Conservation (phyloP, 2,888 invertebrate genomes). For the Aspidapion aeneum region DNA sequence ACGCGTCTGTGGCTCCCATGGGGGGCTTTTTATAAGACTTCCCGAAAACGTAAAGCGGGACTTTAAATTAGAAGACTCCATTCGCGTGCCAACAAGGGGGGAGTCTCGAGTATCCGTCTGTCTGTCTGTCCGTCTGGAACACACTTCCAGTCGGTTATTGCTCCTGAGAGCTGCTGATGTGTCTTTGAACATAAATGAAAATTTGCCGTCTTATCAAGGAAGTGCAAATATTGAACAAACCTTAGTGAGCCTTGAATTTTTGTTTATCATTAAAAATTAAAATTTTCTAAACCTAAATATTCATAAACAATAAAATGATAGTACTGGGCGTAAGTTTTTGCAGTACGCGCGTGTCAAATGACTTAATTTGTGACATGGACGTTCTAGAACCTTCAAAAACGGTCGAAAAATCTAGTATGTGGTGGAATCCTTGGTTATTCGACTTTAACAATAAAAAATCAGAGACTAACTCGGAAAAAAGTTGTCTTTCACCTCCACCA, state of each 20-base stretch:
- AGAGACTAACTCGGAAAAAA: slow-evolving; percentile 1
- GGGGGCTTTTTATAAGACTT: no score
- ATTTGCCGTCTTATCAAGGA: no score
- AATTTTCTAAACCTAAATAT: no score
- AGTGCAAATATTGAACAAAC: no score
- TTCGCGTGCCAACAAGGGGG: no score
- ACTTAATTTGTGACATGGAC: neutral
- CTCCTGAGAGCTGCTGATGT: no score
- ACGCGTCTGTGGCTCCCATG: neutral
- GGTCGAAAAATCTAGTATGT: slow-evolving; percentile 4
- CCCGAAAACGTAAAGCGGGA: no score
- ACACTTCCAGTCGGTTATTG: neutral
- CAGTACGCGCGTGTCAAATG: slow-evolving; percentile 17
- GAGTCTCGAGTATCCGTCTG: neutral
- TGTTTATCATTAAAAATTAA: no score
- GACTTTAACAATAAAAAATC: slow-evolving; percentile 13
- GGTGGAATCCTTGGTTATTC: slow-evolving; percentile 12
- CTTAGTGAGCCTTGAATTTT: no score
- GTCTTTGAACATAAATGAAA: no score
- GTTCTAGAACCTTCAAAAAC: neutral
- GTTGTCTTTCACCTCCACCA: neutral
- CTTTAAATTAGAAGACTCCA: no score
- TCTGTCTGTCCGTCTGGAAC: neutral
- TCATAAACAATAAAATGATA: slow-evolving; percentile 21
- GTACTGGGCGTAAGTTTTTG: slow-evolving; percentile 25